These are phyloP conservation scores for Apteryx owenii DNA, from an alignment of 2,113 vertebrate genomes.

Conservation along the genomic window DNA sequence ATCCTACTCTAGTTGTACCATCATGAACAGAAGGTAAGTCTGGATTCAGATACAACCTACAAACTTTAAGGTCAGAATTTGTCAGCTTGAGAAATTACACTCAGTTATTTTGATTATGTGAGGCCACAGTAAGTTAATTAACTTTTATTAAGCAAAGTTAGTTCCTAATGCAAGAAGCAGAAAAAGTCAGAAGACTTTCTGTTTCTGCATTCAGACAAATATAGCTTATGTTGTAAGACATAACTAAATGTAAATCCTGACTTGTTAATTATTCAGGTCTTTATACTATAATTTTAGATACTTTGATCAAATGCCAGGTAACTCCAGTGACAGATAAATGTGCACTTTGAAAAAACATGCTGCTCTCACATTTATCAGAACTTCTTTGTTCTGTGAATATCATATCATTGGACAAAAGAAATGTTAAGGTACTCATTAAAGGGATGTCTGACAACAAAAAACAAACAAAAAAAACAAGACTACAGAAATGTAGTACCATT, in stretches of 20 bases:
- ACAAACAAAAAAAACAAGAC: background rate
- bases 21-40: background rate
- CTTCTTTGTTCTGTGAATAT: background rate
- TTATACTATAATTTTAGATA: background rate
- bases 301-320: background rate
- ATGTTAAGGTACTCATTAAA: no score
- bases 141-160: background rate
- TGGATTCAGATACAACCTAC: background rate
- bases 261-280: background rate
- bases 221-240: background rate
- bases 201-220: background rate
- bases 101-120: background rate
- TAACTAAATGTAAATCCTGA: background rate
- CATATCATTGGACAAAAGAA: background rate
- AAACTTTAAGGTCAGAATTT: background rate
- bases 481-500: background rate
- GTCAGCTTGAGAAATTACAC: background rate
- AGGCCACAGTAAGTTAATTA: background rate
- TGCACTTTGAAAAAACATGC: background rate
- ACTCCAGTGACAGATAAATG: background rate
- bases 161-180: background rate
- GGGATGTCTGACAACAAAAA: no score
- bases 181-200: background rate
- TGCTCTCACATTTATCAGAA: background rate
- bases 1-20: background rate